These are phyloP conservation scores for Acropora yongei DNA, from an alignment of 64 coral and sea anemone species.

Conservation along the genomic window DNA sequence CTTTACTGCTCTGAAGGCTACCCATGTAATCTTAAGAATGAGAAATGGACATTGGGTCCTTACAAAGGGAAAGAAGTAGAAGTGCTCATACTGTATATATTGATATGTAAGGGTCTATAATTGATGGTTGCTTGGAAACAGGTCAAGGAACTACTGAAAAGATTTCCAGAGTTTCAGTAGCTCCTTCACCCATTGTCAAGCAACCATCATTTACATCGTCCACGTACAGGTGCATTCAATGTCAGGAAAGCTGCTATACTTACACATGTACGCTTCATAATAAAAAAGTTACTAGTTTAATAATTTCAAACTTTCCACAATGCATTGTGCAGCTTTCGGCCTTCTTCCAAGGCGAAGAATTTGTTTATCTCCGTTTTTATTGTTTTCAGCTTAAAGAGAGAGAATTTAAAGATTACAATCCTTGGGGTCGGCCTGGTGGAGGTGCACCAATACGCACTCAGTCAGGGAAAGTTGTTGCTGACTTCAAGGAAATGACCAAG, in stretches of 20 bases:
- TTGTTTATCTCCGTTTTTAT: not conserved
- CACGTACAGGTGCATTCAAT: no score
- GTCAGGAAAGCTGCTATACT: no score
- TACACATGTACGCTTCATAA: no score
- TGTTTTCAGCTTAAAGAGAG: not conserved
- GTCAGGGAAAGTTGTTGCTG: constrained; percentile 85
- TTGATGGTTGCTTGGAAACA: no score
- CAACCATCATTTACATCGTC: no score
- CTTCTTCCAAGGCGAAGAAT: no score
- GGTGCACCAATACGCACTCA: constrained; percentile 88
- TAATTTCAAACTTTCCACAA: not conserved
- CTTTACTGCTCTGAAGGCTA: not conserved
- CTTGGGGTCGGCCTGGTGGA: constrained; percentile 85
- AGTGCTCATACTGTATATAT: not conserved
- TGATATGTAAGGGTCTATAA: no score
- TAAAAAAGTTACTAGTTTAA: no score
- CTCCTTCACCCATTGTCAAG: no score
- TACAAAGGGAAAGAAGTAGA: not conserved
- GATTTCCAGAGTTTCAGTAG: no score
- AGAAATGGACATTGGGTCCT: not conserved
- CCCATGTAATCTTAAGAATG: not conserved
- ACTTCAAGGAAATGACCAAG: constrained; percentile 67
- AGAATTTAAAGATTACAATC: constrained; percentile 75
- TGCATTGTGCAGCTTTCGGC: no score
- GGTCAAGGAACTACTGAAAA: no score